Evolutionary conservation across 2,888 invertebrate genomes (phyloP).

Genomic region (Epirrita christyi): DNA sequence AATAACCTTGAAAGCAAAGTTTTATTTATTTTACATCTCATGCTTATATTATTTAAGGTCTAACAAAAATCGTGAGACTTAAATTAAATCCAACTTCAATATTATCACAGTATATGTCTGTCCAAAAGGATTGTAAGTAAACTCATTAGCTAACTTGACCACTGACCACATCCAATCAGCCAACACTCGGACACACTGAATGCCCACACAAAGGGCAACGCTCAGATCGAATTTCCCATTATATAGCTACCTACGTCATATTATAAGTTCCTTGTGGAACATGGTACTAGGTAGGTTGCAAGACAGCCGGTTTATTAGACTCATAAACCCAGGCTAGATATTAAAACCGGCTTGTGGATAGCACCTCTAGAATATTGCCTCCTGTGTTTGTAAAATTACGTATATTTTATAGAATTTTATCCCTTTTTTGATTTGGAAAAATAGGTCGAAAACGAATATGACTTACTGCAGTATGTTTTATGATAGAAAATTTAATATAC

Average conservation of each 20-base stretch:
- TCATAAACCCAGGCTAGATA: slow-evolving; percentile 70
- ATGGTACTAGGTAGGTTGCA: slow-evolving; percentile 5
- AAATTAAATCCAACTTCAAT: neutral
- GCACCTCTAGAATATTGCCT: slow-evolving; percentile 7
- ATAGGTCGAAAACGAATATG: neutral
- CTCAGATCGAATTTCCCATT: slow-evolving; percentile 59
- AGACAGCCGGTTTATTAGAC: slow-evolving; percentile 54
- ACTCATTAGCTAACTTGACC: slow-evolving; percentile 23
- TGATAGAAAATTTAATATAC: too few species aligned
- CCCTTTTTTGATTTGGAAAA: neutral
- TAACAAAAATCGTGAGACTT: too few species aligned
- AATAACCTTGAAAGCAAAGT: too few species aligned
- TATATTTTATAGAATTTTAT: slow-evolving; percentile 10
- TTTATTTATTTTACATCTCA: too few species aligned
- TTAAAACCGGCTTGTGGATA: slow-evolving; percentile 45
- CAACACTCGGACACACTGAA: slow-evolving; percentile 9
- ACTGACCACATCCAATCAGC: slow-evolving; percentile 30
- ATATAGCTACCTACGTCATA: slow-evolving; percentile 6
- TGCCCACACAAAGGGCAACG: slow-evolving; percentile 48
- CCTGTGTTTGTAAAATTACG: slow-evolving; percentile 9
- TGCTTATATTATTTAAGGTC: too few species aligned
- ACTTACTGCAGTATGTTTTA: too few species aligned
- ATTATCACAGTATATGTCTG: neutral
- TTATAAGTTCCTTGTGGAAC: slow-evolving; percentile 7
- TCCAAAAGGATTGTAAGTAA: slow-evolving; percentile 30